Percentiles rank a stretch among this genome's conserved stretches.
phyloP scores from a whole-genome alignment of 2,888 invertebrate species.

The Anthophora plumipes region DNA sequence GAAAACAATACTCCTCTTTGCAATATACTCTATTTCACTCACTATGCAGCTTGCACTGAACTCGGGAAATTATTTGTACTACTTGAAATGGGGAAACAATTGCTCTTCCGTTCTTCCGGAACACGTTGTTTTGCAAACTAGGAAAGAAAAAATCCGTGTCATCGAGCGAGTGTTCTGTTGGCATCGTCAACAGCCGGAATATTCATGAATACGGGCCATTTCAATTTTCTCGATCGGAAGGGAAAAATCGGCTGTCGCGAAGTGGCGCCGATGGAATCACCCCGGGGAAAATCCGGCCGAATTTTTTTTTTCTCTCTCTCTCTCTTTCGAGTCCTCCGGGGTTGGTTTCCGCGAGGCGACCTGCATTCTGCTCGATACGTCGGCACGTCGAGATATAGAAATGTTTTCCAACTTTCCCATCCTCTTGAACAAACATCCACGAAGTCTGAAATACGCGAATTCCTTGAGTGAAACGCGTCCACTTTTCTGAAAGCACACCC shows the following conservation, averaged over 20 bases:
- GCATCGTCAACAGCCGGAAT: constrained; percentile 5
- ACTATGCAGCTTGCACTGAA: no score
- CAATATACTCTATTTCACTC: no score
- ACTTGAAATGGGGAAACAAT: not conserved
- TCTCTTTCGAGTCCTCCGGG: constrained; percentile 51
- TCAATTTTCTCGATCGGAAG: constrained; percentile 60
- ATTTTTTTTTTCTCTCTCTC: constrained; percentile 59
- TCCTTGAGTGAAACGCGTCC: not conserved
- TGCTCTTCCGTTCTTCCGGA: not conserved
- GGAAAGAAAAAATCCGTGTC: not conserved
- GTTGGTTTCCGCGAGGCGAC: constrained; percentile 48
- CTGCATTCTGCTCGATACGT: constrained; percentile 44
- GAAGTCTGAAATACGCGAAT: not conserved
- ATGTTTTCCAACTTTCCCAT: constrained; percentile 2
- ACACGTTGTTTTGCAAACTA: no score
- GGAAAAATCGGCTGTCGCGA: constrained; percentile 41
- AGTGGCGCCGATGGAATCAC: constrained; percentile 50
- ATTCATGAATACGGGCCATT: constrained; percentile 32
- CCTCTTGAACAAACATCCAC: constrained; percentile 5
- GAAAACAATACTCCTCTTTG: no score
- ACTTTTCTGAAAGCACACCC: no score
- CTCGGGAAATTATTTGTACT: no score
- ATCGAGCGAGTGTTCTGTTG: no score
- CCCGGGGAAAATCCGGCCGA: constrained; percentile 55
- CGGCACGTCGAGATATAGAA: constrained; percentile 41